Evolutionary conservation across 2,888 invertebrate species (phyloP).

Genomic region (Protophormia terraenovae): DNA sequence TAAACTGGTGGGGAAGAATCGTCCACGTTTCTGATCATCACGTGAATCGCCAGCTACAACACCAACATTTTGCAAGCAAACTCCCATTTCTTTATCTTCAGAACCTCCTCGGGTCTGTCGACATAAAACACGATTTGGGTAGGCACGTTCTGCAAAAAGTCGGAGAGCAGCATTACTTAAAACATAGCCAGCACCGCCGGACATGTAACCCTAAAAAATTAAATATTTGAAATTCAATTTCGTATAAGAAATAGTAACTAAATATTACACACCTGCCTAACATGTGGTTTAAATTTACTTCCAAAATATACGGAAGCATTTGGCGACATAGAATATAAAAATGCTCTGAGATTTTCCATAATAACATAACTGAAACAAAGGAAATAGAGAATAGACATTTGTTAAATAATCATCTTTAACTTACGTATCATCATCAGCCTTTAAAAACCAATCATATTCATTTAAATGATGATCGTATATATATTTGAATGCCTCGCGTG

Average conservation of each 20-base stretch:
- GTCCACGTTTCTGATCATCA: constrained; percentile 90
- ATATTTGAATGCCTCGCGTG: constrained; percentile 94
- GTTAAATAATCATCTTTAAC: constrained; percentile 75
- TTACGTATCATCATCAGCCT: constrained; percentile 99
- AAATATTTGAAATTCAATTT: background rate
- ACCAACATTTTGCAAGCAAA: constrained; percentile 90
- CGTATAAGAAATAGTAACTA: background rate
- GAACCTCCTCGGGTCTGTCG: constrained; percentile 81
- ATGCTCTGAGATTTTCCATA: constrained; percentile 95
- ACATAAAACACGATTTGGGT: constrained; percentile 84
- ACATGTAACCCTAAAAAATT: constrained; percentile 88
- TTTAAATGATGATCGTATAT: constrained; percentile 91
- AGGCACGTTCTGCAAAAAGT: constrained; percentile 87
- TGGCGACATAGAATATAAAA: constrained; percentile 88
- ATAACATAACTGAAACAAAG: constrained; percentile 88
- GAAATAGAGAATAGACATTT: background rate
- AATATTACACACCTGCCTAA: constrained; percentile 78
- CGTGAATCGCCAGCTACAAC: constrained; percentile 94
- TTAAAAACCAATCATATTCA: constrained; percentile 97
- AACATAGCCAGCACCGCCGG: constrained; percentile 96
- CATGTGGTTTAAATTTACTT: constrained; percentile 89
- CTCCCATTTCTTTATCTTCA: constrained; percentile 83
- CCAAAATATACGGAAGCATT: constrained; percentile 92
- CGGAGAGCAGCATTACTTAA: constrained; percentile 90
- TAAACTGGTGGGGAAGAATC: constrained; percentile 91